Base-by-base conservation (phyloP, 2,797 vertebrate genomes). In the Saxicola maurus region DNA sequence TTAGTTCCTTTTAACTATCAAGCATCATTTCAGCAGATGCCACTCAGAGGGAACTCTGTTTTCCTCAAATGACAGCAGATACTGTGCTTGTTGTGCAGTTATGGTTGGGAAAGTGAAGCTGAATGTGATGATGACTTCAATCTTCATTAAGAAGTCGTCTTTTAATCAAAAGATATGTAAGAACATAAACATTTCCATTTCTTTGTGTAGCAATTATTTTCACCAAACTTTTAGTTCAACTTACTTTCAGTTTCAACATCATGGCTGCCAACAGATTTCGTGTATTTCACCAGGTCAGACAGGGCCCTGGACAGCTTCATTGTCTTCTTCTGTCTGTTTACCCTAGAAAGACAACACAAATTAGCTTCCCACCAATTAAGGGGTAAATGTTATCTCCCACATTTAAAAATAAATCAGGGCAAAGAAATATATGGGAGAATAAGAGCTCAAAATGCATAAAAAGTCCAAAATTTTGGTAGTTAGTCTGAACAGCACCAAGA, bases 241-340 rank as follows among this genome's bases (percentile, higher is more conserved):
- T 69, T 93, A 99, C 98, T 97, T 98, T 99, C 98, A 11, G 97
- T 94, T 76, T 99, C 98, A 16, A 99, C 97, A 27, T 99, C 99
- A 9, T 98, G 98, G 57, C 97, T 96, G 78, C 98, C 99, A 73
- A 99, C 99, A 25, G 99, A 99, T 71, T 98, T 97, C 0, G 98
- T 99, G 95, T 99, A 99, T 85, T 99, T 99, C 86, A 99, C 99
- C 94, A 99, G 97, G 95, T 99, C 99, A 11, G 99, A 99, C 69
- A 99, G 97, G 7, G 99, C 99, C 78, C 99, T 97, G 27, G 98
- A 99, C 62, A 99, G 95, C 94, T 99, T 98, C 99, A 99, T 98
- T 23, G 99, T 99, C 96, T 99, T 99, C 98, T 98, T 99, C 96
- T 98, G 98, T 65, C 96, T 64, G 52, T 85, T 92, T 2, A 94